These are phyloP conservation scores for Cyclophora punctaria DNA, from an alignment of 2,888 invertebrate species.

Conservation along the genomic window DNA sequence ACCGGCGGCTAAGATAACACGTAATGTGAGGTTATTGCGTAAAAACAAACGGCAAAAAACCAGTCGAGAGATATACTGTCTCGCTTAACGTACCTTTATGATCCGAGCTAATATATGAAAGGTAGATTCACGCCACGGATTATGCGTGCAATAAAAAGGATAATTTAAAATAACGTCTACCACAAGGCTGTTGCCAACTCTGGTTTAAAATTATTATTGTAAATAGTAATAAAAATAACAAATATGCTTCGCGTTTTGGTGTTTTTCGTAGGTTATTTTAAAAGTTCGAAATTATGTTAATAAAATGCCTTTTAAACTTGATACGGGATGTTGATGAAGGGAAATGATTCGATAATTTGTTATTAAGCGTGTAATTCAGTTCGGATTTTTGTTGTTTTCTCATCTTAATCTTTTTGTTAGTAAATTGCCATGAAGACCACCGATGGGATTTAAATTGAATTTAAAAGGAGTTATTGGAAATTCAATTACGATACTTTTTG, in stretches of 20 bases:
- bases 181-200: constrained; percentile 53
- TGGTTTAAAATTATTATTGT: constrained; percentile 29
- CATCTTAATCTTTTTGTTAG: constrained; percentile 17
- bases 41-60: constrained; percentile 68
- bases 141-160: constrained; percentile 60
- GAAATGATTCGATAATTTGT: constrained; percentile 55
- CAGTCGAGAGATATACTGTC: constrained; percentile 54
- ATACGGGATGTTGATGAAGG: constrained; percentile 22
- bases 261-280: too few species aligned
- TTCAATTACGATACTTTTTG: too few species aligned
- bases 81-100: constrained; percentile 55
- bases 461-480: too few species aligned
- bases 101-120: constrained; percentile 56
- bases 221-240: too few species aligned
- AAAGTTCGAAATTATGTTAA: neutral
- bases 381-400: constrained; percentile 47
- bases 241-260: too few species aligned
- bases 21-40: constrained; percentile 64
- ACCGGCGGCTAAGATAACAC: constrained; percentile 60
- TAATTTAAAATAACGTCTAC: constrained; percentile 61
- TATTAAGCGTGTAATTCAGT: constrained; percentile 50
- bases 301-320: neutral
- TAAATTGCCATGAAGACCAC: too few species aligned
- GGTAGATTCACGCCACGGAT: constrained; percentile 56
- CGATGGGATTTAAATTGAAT: too few species aligned